These are phyloP conservation scores for Solenopsis fugax DNA, from an alignment of 1,140 invertebrate species.

Conservation along the genomic window DNA sequence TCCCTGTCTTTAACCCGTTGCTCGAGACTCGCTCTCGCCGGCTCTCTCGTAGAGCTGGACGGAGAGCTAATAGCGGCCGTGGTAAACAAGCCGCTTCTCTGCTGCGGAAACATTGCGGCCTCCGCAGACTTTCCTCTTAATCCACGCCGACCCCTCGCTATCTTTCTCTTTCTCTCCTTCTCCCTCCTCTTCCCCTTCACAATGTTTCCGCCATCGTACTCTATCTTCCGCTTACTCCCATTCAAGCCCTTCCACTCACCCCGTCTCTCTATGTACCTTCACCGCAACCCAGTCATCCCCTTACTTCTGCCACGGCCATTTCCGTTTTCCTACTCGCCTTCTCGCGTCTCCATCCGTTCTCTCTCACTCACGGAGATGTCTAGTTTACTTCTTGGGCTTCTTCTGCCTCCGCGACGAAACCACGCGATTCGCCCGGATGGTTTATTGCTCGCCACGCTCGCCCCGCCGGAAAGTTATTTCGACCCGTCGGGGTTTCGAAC, in stretches of 20 bases:
- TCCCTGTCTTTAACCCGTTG: conserved; percentile 75
- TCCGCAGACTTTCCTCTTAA: conserved; percentile 71
- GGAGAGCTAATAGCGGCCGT: conserved; percentile 78
- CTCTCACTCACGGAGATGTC: conserved; percentile 15
- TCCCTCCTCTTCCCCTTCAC: conserved; percentile 27
- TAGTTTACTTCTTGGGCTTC: conserved; percentile 44
- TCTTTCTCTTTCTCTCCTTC: conserved; percentile 20
- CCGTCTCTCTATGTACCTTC: background rate
- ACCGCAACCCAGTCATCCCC: conserved; percentile 1
- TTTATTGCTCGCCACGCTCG: conserved; percentile 31
- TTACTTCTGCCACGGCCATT: conserved; percentile 49
- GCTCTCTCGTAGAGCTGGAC: conserved; percentile 63
- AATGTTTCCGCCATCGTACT: conserved; percentile 44
- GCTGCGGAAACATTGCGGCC: conserved; percentile 74
- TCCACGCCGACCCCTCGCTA: conserved; percentile 46
- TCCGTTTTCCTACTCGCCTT: conserved; percentile 63
- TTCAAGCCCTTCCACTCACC: conserved; percentile 25
- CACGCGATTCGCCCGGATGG: conserved; percentile 47
- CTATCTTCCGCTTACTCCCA: conserved; percentile 55
- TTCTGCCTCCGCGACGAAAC: conserved; percentile 44
- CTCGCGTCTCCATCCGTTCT: conserved; percentile 38
- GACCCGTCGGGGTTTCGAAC: background rate
- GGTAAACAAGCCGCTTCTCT: conserved; percentile 82
- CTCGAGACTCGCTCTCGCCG: conserved; percentile 39
- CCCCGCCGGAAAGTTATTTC: conserved; percentile 46